phyloP scores from a whole-genome alignment of 2,113 vertebrate genomes.

The Sebastes schlegelii region DNA sequence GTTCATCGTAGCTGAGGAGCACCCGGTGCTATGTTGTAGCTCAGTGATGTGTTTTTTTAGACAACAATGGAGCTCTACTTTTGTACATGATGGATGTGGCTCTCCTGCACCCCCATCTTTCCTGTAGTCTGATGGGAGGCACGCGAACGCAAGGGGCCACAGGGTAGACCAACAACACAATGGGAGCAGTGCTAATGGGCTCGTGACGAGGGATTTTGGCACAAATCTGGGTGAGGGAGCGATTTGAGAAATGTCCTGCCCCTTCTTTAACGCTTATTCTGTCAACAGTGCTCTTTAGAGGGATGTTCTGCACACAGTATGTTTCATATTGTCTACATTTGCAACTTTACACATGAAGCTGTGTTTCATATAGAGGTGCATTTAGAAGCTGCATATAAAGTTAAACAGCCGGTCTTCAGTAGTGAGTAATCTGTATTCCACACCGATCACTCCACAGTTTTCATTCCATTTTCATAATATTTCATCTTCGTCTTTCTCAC shows the following conservation, averaged over 20 bases:
- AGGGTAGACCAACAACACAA: conserved; percentile 35
- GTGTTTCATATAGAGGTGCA: neutral
- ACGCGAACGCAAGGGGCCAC: conserved; percentile 16
- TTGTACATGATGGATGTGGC: conserved; percentile 45
- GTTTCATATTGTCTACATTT: conserved; percentile 22
- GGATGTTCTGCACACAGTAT: neutral
- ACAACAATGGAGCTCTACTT: neutral
- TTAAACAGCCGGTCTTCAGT: conserved; percentile 23
- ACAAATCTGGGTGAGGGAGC: conserved; percentile 35
- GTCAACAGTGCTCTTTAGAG: conserved; percentile 20
- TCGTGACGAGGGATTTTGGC: conserved; percentile 6
- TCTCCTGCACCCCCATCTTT: conserved; percentile 35
- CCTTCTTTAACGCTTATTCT: neutral
- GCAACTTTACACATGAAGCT: neutral
- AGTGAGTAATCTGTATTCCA: conserved; percentile 51
- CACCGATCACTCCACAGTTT: neutral
- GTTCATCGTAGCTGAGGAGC: neutral
- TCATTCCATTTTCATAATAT: conserved; percentile 62
- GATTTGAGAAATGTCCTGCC: conserved; percentile 34
- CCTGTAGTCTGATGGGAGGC: conserved; percentile 31
- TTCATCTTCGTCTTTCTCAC: conserved; percentile 64
- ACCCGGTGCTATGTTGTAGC: neutral
- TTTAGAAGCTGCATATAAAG: neutral
- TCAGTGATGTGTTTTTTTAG: neutral
- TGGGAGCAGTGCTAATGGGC: conserved; percentile 39